A percentile compares a stretch with the other conserved stretches of the same genome.
Evolutionary conservation across 1,140 invertebrate species (phyloP).

Genomic region (Penaeus japonicus): DNA sequence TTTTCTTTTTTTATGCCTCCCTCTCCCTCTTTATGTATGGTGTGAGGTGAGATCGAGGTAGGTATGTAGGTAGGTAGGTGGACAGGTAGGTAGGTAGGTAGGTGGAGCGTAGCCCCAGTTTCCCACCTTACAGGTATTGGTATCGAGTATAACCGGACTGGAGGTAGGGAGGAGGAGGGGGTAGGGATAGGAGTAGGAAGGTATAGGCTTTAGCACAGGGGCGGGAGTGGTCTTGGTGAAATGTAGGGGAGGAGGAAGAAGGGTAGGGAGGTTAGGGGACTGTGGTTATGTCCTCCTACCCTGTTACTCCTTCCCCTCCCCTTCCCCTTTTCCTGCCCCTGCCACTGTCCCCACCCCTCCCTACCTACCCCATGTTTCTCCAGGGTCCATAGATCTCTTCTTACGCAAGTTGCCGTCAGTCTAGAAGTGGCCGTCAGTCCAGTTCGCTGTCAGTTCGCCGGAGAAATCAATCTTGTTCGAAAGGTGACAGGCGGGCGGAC

Average conservation of each 20-base stretch:
- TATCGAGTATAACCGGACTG: slow-evolving; percentile 1
- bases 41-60: not conserved
- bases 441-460: too few relatives aligned
- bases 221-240: not conserved
- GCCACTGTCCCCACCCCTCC: not conserved
- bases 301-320: not conserved
- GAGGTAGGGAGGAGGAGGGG: not conserved
- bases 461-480: too few relatives aligned
- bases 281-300: not conserved
- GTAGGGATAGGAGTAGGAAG: not conserved
- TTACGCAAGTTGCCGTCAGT: too few relatives aligned
- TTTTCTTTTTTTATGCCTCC: not conserved
- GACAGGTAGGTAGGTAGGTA: not conserved
- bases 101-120: not conserved
- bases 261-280: not conserved
- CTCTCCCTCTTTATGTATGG: not conserved
- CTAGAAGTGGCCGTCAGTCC: too few relatives aligned
- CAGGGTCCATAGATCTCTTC: too few relatives aligned
- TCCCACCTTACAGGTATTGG: slow-evolving; percentile 7
- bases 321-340: not conserved
- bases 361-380: too few relatives aligned
- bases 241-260: not conserved
- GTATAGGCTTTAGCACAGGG: not conserved
- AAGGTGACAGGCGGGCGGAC: too few relatives aligned
- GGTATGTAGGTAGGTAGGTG: not conserved